These are phyloP conservation scores for Dendrolimus pini DNA, from an alignment of 2,888 invertebrate genomes.

Conservation along the genomic window DNA sequence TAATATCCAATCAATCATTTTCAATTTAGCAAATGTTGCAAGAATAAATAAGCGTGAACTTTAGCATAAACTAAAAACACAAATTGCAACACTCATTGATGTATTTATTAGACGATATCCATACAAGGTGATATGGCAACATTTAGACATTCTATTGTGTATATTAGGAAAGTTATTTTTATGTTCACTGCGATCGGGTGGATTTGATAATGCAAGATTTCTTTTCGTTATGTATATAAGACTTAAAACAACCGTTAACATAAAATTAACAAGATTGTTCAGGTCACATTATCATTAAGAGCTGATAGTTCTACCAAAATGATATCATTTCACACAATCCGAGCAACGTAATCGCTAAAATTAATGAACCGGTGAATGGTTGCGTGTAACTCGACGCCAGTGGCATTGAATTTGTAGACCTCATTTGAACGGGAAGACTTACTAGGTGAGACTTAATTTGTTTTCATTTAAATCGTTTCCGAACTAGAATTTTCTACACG, in stretches of 20 bases:
- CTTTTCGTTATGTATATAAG: no score
- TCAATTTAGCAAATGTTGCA: background rate
- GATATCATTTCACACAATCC: slow-evolving; percentile 49
- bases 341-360: slow-evolving; percentile 50
- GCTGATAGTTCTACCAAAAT: slow-evolving; percentile 31
- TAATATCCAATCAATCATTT: background rate
- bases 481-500: no score
- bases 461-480: no score
- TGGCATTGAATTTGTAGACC: slow-evolving; percentile 60
- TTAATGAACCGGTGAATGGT: slow-evolving; percentile 45
- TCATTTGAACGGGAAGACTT: slow-evolving; percentile 30
- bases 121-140: background rate
- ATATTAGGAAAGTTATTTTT: no score
- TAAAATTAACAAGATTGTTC: no score
- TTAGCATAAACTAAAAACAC: background rate
- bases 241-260: no score
- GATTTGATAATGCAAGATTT: no score
- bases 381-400: slow-evolving; percentile 44
- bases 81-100: background rate
- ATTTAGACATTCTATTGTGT: no score
- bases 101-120: slow-evolving; percentile 6
- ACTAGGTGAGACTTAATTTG: slow-evolving; percentile 8
- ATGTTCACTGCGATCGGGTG: no score
- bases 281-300: slow-evolving; percentile 1
- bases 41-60: background rate